Evolutionary conservation across 2,113 vertebrate species (phyloP).

Genomic region (Marcusenius ussheri): DNA sequence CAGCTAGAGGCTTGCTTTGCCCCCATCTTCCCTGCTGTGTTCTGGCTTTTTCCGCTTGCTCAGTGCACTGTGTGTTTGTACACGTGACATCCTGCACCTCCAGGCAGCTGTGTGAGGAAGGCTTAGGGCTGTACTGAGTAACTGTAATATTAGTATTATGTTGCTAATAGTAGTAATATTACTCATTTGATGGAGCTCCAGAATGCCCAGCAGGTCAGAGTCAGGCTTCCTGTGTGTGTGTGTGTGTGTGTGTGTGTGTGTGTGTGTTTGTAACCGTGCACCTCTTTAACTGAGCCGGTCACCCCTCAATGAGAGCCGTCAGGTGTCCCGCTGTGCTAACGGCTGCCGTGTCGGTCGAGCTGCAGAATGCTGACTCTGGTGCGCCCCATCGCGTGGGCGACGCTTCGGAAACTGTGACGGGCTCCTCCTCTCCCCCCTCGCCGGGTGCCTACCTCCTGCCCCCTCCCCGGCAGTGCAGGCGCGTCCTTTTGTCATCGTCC

Average conservation of each 20-base stretch:
- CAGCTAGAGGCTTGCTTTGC: not conserved
- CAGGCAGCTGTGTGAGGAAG: not conserved
- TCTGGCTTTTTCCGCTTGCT: not conserved
- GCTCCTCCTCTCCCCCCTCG: not conserved
- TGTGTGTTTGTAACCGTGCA: not conserved
- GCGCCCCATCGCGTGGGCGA: not conserved
- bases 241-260: not conserved
- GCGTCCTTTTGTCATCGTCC: not conserved
- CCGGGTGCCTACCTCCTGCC: not conserved
- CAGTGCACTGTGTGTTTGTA: not conserved
- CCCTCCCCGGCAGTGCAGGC: slow-evolving; percentile 18
- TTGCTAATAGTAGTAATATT: not conserved
- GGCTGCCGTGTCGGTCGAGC: not conserved
- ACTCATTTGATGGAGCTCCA: not conserved
- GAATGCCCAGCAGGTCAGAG: not conserved
- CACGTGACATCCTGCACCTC: not conserved
- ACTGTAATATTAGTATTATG: not conserved
- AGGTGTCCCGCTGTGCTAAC: not conserved
- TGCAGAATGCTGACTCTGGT: not conserved
- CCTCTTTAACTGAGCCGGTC: not conserved
- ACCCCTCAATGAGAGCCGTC: not conserved
- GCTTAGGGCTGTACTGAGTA: not conserved
- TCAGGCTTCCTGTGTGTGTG: not conserved
- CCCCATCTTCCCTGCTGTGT: not conserved
- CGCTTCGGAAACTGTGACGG: not conserved